Base-by-base conservation (phyloP, 1,140 invertebrate species). In the Philopotamus ludificatus region DNA sequence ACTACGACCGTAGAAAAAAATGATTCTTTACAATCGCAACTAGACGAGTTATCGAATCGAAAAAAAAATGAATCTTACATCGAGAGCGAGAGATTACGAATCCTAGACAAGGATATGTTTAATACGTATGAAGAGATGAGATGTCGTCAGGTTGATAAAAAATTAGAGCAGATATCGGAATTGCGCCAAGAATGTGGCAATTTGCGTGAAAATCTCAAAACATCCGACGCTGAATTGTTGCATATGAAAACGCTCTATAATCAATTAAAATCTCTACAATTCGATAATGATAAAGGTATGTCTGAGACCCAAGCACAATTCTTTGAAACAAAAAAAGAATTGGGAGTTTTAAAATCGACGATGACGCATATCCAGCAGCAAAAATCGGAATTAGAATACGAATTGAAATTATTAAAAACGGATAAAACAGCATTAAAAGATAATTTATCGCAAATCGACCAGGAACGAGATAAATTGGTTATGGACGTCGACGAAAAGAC, bases 251-350 rank as follows among this genome's bases (percentile, higher is more conserved):
- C 79, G 49, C 65, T 79, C 62, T 71, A 78, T 53, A 80, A 71
- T 74, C 79, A 80, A 75, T 77, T 80, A 60, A 86, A 85, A 73
- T 80, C 83, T 42, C 74, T 84, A 34, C 83, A 86, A 72, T 76
- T 85, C 68, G 83, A 86, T 77, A 84, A 83, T 34, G 85, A 86
- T 74, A 81, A 82, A 72, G 82, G 82, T 20, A 78, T 83, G 49
- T 76, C 76, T 65, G 83, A 85, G 70, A 73, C 81, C 25, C 84
- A 85, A 73, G 77, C 78, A 72, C 81, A 85, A 75, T 72, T 85
- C 34, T 74, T 79, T 60, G 76, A 79, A 54, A 71, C 76, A 26
- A 83, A 85, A 72, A 79, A 79, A 28, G 84, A 86, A 74, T 68
- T 86, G 10, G 79, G 76, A 63, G 73, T 79, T 51, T 74, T 80